Conservation (phyloP, 2,797 vertebrate genomes). For the Clamator glandarius region DNA sequence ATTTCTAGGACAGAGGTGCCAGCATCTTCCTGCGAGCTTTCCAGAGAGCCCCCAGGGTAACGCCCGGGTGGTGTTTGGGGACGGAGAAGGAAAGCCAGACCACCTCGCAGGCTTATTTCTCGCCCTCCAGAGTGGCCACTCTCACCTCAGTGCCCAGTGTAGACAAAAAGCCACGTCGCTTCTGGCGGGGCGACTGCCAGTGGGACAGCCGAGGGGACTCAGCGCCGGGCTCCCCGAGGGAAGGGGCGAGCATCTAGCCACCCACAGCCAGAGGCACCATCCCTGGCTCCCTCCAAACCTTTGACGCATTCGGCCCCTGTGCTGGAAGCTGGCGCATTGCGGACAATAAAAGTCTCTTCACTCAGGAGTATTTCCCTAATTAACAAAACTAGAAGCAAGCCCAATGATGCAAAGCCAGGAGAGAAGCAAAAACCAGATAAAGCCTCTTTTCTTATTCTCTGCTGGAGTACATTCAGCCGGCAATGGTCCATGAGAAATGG, state of each 20-base stretch:
- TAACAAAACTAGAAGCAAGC: constrained; percentile 39
- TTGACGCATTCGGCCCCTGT: neutral
- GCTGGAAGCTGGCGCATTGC: constrained; percentile 44
- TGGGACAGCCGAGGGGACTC: neutral
- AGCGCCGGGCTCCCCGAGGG: neutral
- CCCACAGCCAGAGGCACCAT: neutral
- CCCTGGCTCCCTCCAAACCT: neutral
- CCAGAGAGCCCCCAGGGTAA: neutral
- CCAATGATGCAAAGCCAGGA: neutral
- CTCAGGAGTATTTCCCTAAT: constrained; percentile 15
- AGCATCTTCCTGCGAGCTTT: neutral
- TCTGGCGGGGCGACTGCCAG: neutral
- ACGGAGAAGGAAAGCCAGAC: neutral
- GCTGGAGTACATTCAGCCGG: neutral
- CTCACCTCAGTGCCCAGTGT: neutral
- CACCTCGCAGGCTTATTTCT: neutral
- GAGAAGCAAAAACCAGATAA: constrained; percentile 12
- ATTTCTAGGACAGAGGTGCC: neutral
- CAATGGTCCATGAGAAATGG: neutral
- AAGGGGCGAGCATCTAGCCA: neutral
- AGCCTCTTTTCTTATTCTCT: constrained; percentile 19
- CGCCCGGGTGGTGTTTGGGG: neutral
- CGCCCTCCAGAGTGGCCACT: neutral
- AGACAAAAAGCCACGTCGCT: neutral
- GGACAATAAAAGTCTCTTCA: constrained; percentile 34